A percentile compares a stretch with the other conserved stretches of the same genome.
These are phyloP conservation scores for Leptobrachium ailaonicum DNA, from an alignment of 2,113 vertebrate species.

Conservation along the genomic window DNA sequence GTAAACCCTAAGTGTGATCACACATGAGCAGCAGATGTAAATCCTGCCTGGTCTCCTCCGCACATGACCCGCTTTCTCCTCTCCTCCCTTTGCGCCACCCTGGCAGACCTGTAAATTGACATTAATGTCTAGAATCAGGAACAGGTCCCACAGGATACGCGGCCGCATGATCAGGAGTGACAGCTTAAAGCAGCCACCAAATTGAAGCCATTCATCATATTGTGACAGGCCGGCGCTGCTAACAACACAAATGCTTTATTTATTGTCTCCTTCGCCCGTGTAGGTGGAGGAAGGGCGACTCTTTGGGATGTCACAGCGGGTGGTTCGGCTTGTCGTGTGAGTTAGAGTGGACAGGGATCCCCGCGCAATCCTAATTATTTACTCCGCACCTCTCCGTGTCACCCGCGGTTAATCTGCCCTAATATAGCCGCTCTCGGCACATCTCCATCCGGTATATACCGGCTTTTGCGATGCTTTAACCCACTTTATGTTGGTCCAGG, in stretches of 20 bases:
- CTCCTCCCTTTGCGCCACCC: not conserved
- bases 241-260: not conserved
- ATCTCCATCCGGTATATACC: no score
- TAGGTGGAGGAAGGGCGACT: not conserved
- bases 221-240: conserved; percentile 34
- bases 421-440: no score
- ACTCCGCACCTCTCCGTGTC: no score
- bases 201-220: conserved; percentile 53
- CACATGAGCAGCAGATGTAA: not conserved
- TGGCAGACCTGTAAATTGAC: conserved; percentile 1
- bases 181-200: conserved; percentile 41
- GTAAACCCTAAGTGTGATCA: not conserved
- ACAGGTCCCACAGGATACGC: not conserved
- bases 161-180: conserved; percentile 28
- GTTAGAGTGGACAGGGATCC: not conserved
- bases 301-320: not conserved
- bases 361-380: not conserved
- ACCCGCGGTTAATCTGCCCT: no score
- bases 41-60: not conserved
- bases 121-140: conserved; percentile 17
- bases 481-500: no score
- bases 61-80: not conserved
- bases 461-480: no score
- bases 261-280: not conserved
- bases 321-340: not conserved